A percentile compares a stretch with the other conserved stretches of the same genome.
These are phyloP conservation scores for Trichonephila inaurata DNA, from an alignment of 1,140 invertebrate species.

Conservation along the genomic window DNA sequence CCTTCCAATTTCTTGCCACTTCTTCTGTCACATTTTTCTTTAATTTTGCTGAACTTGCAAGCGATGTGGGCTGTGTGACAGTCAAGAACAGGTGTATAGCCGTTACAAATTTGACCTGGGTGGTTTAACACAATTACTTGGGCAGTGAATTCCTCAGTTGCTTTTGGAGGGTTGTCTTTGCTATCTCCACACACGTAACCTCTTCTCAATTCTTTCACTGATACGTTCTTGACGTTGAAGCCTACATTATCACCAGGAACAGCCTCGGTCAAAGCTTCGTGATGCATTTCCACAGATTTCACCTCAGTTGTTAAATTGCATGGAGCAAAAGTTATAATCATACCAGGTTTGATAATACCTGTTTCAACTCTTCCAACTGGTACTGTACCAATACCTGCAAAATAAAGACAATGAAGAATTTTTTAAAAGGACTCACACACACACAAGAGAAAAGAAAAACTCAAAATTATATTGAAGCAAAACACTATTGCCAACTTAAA, in stretches of 20 bases:
- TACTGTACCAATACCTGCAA: constrained; percentile 85
- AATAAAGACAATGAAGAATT: background rate
- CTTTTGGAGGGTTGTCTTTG: constrained; percentile 84
- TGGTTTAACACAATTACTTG: constrained; percentile 84
- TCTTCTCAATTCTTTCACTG: constrained; percentile 83
- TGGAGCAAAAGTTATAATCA: constrained; percentile 84
- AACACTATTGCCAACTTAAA: background rate
- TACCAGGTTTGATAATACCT: constrained; percentile 84
- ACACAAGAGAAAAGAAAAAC: too few relatives aligned
- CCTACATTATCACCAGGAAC: constrained; percentile 84
- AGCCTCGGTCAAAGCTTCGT: constrained; percentile 83
- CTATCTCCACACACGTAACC: constrained; percentile 84
- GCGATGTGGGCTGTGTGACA: constrained; percentile 85
- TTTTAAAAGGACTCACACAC: too few relatives aligned
- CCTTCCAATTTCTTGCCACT: constrained; percentile 85
- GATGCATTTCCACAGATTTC: constrained; percentile 85
- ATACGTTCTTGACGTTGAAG: constrained; percentile 85
- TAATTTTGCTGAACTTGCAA: constrained; percentile 91
- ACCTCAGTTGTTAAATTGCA: constrained; percentile 83
- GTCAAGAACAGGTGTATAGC: constrained; percentile 84
- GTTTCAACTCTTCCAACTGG: constrained; percentile 85
- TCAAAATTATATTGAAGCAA: background rate
- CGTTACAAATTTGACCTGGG: constrained; percentile 83
- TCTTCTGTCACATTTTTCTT: constrained; percentile 98
- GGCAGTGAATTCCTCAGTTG: constrained; percentile 81